Evolutionary conservation across 2,113 vertebrate genomes (phyloP).

Genomic region (Beaufortia kweichowensis): DNA sequence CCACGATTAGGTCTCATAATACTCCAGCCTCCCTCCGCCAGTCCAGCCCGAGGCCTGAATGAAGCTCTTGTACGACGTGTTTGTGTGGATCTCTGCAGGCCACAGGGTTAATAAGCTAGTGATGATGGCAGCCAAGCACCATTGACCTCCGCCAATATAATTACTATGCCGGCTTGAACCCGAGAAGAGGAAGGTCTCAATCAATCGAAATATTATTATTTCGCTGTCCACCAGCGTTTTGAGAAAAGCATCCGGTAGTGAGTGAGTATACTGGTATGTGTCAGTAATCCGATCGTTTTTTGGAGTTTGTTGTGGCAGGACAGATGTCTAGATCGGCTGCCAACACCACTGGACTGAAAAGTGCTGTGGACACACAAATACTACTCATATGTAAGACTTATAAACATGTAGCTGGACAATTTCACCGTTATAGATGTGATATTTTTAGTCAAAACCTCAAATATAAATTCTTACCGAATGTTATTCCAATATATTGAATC

Average conservation of each 20-base stretch:
- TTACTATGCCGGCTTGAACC: conserved; percentile 68
- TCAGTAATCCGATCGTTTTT: conserved; percentile 34
- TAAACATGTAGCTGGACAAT: no score
- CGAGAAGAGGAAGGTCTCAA: conserved; percentile 65
- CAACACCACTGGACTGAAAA: no score
- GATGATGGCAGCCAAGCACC: conserved; percentile 77
- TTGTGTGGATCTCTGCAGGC: conserved; percentile 82
- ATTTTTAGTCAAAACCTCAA: no score
- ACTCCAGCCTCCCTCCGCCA: conserved; percentile 50
- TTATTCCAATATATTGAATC: no score
- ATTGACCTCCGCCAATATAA: conserved; percentile 77
- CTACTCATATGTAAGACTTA: no score
- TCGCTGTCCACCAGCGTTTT: conserved; percentile 36
- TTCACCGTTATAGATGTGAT: no score
- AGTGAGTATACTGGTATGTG: conserved; percentile 45
- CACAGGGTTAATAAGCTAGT: conserved; percentile 85
- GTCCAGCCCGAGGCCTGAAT: conserved; percentile 75
- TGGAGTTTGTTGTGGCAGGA: not conserved
- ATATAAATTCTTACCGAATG: no score
- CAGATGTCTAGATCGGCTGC: conserved; percentile 22
- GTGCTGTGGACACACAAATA: no score
- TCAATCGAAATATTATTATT: conserved; percentile 65
- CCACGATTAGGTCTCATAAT: conserved; percentile 39
- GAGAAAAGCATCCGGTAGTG: conserved; percentile 67
- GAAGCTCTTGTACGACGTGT: conserved; percentile 80